Evolutionary conservation across 2,888 invertebrate species (phyloP), one percentile per base, ranked within the genome.

Genomic region (Vanessa cardui): DNA sequence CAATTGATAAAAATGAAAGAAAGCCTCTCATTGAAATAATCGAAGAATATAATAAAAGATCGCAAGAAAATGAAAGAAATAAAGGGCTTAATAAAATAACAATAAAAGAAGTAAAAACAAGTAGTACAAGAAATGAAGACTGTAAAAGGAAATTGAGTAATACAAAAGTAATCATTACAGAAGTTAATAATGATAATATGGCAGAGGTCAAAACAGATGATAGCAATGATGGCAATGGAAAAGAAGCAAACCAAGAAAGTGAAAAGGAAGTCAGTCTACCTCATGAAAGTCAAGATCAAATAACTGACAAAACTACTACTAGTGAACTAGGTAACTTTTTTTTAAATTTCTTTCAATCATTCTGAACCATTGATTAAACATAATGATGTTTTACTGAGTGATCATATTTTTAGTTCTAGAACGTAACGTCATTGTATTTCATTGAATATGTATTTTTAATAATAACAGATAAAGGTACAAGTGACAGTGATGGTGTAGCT

Each of bases 11-110:
- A 20, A 82, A 12, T 39, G 39, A 82, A 74, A 83, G 76, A 62
- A 90, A 88, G 76, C 81, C 87, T 0, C 70, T 90, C 2, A 81
- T 88, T 72, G 85, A 92, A 82, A 82, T 90, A 4, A 82, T 90
- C 50, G 86, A 87, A 49, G 72, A 77, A 31, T 63, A 70, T 45
- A 78, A 79, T 5, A 74, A 80, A 39, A 78, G 77, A 66, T 75
- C 74, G 66, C 47, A 74, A 65, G 70, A 47, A 47, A 31, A 49
- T 20, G 58, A 62, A 26, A 20, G 44, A 20, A 45, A 18, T 58
- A 62, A 66, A 20, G 69, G 75, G 15, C 72, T 78, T 70, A 70
- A 6, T 70, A 75, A 68, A 49, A 20, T 2, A 66, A 69, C 66
- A 58, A 60, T 76, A 70, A 71, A 74, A 46, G 70, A 78, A 6